Conservation (phyloP, 2,113 vertebrate species). For the Chauna torquata region DNA sequence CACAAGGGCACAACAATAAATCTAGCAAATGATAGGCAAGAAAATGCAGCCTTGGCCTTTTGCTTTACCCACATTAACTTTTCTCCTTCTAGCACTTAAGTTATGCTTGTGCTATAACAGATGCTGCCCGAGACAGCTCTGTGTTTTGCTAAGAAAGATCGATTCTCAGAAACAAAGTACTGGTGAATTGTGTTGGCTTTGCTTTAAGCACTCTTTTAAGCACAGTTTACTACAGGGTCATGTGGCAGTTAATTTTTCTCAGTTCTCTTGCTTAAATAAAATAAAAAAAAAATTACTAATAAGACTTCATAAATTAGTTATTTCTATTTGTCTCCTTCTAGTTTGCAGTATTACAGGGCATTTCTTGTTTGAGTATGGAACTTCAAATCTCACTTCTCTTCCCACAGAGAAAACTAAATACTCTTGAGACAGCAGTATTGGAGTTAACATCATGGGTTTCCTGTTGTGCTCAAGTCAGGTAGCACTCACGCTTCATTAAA, state of each 20-base stretch:
- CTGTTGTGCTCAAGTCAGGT: background rate
- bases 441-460: background rate
- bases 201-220: background rate
- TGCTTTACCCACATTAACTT: background rate
- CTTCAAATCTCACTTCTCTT: background rate
- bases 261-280: background rate
- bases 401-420: background rate
- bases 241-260: accelerated
- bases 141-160: background rate
- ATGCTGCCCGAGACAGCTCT: background rate
- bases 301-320: background rate
- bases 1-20: background rate
- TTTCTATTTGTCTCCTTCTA: background rate
- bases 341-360: background rate
- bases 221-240: background rate
- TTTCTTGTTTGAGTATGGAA: background rate
- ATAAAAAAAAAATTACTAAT: background rate
- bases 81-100: background rate
- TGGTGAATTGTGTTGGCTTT: background rate
- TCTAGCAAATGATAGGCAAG: background rate
- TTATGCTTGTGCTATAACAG: background rate
- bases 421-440: background rate
- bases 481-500: slow-evolving; percentile 7
- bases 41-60: background rate
- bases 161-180: background rate